phyloP scores from a whole-genome alignment of 2,888 invertebrate species.

The Cephonodes hylas region DNA sequence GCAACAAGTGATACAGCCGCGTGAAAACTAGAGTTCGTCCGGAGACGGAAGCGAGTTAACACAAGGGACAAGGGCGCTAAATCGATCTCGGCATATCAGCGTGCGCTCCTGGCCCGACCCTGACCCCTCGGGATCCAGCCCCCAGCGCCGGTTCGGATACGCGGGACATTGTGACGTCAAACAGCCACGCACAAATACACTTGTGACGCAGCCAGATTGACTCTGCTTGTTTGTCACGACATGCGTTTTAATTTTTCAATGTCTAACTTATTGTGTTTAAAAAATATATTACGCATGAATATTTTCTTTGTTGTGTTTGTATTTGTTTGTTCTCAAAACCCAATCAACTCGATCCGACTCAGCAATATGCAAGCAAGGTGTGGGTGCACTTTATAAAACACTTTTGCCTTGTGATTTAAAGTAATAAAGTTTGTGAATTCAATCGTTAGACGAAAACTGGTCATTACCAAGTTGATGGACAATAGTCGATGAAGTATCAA shows the following conservation, averaged over 20 bases:
- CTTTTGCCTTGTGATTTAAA: too few relatives aligned
- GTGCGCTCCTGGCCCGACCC: constrained; percentile 54
- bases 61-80: constrained; percentile 53
- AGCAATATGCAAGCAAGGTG: too few relatives aligned
- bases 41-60: constrained; percentile 30
- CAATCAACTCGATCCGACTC: too few relatives aligned
- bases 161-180: constrained; percentile 30
- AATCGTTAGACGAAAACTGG: not conserved
- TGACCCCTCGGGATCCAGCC: constrained; percentile 47
- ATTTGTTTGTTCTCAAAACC: too few relatives aligned
- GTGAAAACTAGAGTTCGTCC: not conserved
- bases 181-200: not conserved
- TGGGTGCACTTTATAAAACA: too few relatives aligned
- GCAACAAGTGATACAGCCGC: not conserved
- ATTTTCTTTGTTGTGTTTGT: too few relatives aligned
- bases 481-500: not conserved
- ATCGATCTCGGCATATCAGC: constrained; percentile 49
- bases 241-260: too few relatives aligned
- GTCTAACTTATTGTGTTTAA: too few relatives aligned
- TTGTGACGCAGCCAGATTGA: too few relatives aligned
- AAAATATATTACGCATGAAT: too few relatives aligned
- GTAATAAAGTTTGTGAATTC: not conserved
- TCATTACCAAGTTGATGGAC: not conserved
- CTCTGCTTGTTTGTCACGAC: too few relatives aligned
- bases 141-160: constrained; percentile 20